Percentiles rank a stretch among this genome's conserved stretches.
Conservation (phyloP, 2,113 vertebrate genomes). For the Grus americana region DNA sequence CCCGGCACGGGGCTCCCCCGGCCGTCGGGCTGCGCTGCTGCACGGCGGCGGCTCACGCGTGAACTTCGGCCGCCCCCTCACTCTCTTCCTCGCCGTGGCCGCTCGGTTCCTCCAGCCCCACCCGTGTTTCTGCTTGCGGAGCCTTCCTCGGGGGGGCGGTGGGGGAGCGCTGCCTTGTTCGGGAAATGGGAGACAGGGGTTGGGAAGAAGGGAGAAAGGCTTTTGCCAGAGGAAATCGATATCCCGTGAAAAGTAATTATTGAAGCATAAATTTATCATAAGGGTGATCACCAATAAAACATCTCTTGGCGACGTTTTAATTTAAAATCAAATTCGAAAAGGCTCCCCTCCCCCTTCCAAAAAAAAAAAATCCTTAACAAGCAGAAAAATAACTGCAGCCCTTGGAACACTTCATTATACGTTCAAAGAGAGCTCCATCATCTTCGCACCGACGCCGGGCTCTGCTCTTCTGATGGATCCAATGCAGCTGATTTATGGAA, state of each 20-base stretch:
- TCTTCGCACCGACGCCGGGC: slow-evolving; percentile 50
- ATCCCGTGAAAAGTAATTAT: slow-evolving; percentile 75
- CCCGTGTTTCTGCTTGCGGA: neutral
- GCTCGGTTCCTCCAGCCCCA: neutral
- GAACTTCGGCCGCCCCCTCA: neutral
- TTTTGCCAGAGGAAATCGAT: slow-evolving; percentile 71
- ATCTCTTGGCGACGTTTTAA: slow-evolving; percentile 77
- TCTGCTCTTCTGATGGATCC: slow-evolving; percentile 69
- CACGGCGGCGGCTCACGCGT: rapidly evolving
- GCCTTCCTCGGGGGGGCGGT: rapidly evolving
- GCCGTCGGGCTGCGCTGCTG: rapidly evolving
- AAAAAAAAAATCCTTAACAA: slow-evolving; percentile 74
- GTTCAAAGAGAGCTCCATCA: slow-evolving; percentile 75
- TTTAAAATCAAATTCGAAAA: slow-evolving; percentile 77
- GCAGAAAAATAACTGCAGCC: slow-evolving; percentile 80
- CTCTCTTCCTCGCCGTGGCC: rapidly evolving
- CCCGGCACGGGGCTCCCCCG: rapidly evolving
- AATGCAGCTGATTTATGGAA: slow-evolving; percentile 74
- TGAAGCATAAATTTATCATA: slow-evolving; percentile 80
- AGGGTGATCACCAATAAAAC: slow-evolving; percentile 78
- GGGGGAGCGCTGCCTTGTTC: neutral
- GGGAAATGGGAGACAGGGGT: slow-evolving; percentile 11
- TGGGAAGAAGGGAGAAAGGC: slow-evolving; percentile 27
- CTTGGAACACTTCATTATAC: slow-evolving; percentile 74
- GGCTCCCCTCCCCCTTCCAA: neutral